Percentiles rank a stretch among this genome's conserved stretches.
Evolutionary conservation across 1,140 invertebrate species (phyloP).

Genomic region (Drosophila dunni): DNA sequence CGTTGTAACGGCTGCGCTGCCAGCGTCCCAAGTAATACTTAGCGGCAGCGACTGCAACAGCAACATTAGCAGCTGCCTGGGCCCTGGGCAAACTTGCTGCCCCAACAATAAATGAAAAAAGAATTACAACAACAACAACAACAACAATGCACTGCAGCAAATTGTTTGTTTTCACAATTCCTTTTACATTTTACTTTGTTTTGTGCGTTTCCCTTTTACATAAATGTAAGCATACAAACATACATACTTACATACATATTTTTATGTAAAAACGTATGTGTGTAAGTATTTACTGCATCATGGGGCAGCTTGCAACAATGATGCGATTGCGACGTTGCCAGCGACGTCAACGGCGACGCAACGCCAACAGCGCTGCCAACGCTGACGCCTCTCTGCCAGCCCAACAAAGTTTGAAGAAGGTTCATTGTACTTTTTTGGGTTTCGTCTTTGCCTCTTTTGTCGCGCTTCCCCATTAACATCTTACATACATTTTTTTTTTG

Average conservation of each 20-base stretch:
- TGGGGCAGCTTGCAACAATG: slow-evolving; percentile 36
- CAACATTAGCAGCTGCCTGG: slow-evolving; percentile 31
- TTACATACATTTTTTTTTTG: slow-evolving; percentile 11
- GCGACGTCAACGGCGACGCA: slow-evolving; percentile 13
- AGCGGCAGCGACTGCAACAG: slow-evolving; percentile 28
- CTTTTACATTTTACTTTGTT: slow-evolving; percentile 61
- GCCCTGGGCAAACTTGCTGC: slow-evolving; percentile 62
- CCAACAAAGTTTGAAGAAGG: slow-evolving; percentile 55
- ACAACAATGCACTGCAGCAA: slow-evolving; percentile 47
- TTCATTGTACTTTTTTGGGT: slow-evolving; percentile 77
- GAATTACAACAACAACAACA: slow-evolving; percentile 30
- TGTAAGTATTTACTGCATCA: slow-evolving; percentile 18
- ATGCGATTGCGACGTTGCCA: slow-evolving; percentile 11
- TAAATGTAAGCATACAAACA: no score
- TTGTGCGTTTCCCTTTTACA: slow-evolving; percentile 41
- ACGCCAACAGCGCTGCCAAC: slow-evolving; percentile 16
- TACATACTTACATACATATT: not conserved
- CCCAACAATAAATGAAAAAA: slow-evolving; percentile 22
- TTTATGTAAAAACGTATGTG: not conserved
- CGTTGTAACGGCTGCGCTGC: slow-evolving; percentile 33
- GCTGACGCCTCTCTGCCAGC: slow-evolving; percentile 9
- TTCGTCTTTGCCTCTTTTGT: slow-evolving; percentile 44
- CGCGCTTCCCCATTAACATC: slow-evolving; percentile 39
- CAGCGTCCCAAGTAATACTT: slow-evolving; percentile 24
- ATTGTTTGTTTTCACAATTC: slow-evolving; percentile 79